Conservation (phyloP, 2,888 invertebrate genomes). For the Eristalinus aeneus region DNA sequence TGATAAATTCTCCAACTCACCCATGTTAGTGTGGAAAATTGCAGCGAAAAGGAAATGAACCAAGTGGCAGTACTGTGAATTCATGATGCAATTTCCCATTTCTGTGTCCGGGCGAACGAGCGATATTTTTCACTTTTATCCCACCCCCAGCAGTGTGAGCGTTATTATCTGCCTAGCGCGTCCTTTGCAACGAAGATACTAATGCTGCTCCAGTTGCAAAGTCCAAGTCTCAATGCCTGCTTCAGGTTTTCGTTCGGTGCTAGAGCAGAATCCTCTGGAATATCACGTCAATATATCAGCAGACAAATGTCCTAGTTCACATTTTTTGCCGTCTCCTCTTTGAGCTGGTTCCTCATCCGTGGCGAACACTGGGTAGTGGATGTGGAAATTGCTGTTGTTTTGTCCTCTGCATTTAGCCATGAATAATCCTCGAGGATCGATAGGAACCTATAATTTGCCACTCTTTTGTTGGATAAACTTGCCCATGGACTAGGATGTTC, state of each 20-base stretch:
- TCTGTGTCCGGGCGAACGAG: conserved; percentile 64
- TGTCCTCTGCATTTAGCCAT: conserved; percentile 54
- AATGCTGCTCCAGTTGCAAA: neutral
- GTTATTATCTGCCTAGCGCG: conserved; percentile 54
- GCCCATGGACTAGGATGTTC: conserved; percentile 1
- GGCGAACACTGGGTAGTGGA: neutral
- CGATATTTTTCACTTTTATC: conserved; percentile 68
- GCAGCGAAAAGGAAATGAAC: conserved; percentile 72
- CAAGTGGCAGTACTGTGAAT: conserved; percentile 73
- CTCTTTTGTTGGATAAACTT: conserved; percentile 61
- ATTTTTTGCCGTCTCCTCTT: conserved; percentile 5
- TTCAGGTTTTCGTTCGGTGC: conserved; percentile 28
- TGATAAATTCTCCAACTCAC: conserved; percentile 68
- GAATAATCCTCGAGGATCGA: conserved; percentile 63
- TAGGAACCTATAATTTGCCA: conserved; percentile 67
- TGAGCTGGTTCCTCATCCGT: conserved; percentile 17
- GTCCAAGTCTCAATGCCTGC: conserved; percentile 38
- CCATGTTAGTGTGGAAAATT: conserved; percentile 73
- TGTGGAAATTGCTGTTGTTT: conserved; percentile 22
- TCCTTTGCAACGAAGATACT: conserved; percentile 41
- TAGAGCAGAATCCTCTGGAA: conserved; percentile 54
- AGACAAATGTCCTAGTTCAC: conserved; percentile 67
- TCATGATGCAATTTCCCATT: conserved; percentile 73
- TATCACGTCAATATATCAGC: conserved; percentile 68
- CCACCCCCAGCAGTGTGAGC: conserved; percentile 24